These are phyloP conservation scores for Brachionus manjavacas DNA, from an alignment of 1,140 invertebrate genomes.

Conservation along the genomic window DNA sequence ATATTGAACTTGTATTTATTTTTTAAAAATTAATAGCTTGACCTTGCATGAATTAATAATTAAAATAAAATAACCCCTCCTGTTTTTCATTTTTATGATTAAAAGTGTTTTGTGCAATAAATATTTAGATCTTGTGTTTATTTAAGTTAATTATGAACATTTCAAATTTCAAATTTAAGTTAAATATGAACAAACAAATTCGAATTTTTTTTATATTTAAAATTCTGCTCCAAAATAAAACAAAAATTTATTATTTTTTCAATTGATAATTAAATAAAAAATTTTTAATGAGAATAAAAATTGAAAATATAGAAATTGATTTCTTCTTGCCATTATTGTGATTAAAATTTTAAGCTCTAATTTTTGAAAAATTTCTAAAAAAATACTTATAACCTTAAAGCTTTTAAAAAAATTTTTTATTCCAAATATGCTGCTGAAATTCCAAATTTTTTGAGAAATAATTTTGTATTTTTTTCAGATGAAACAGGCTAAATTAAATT, in stretches of 20 bases:
- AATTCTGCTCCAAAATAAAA: background rate
- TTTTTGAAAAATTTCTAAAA: background rate
- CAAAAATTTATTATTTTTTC: background rate
- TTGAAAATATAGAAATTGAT: background rate
- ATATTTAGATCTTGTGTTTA: background rate
- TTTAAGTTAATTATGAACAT: background rate
- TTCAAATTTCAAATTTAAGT: background rate
- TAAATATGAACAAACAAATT: background rate
- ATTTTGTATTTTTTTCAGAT: background rate
- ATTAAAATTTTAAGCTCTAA: background rate
- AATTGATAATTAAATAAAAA: background rate
- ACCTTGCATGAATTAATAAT: too few species aligned
- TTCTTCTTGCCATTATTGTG: background rate
- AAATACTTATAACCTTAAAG: background rate
- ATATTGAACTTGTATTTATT: too few species aligned
- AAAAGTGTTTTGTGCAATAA: background rate
- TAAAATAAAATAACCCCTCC: background rate
- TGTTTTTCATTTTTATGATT: background rate
- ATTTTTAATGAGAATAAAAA: background rate
- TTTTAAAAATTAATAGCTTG: too few species aligned
- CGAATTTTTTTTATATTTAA: background rate
- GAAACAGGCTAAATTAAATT: background rate
- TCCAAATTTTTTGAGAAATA: background rate
- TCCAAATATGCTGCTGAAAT: background rate
- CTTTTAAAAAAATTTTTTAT: background rate